Percentiles rank a stretch among this genome's conserved stretches.
phyloP scores from a whole-genome alignment of 2,888 invertebrate species.

The Lamellibrachia columna region DNA sequence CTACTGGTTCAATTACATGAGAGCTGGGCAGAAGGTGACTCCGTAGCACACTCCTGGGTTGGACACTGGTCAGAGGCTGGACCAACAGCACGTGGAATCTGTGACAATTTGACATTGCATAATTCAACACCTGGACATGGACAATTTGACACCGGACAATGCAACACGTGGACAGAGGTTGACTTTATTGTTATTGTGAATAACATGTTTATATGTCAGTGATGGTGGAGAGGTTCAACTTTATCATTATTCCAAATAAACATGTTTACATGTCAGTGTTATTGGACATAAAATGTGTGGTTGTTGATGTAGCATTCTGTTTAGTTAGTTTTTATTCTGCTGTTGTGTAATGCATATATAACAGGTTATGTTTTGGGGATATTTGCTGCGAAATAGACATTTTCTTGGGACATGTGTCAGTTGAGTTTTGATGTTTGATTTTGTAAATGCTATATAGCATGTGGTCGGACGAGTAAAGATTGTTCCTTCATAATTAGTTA shows the following conservation, averaged over 20 bases:
- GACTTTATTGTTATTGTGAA: background rate
- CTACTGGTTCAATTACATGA: conserved; percentile 1
- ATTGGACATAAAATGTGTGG: background rate
- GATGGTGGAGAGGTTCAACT: background rate
- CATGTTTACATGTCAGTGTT: background rate
- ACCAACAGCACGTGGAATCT: background rate
- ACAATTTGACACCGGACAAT: background rate
- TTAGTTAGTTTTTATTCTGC: background rate
- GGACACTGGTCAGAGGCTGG: background rate
- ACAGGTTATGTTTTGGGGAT: background rate
- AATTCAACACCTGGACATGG: background rate
- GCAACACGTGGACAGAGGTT: background rate
- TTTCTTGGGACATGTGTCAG: background rate
- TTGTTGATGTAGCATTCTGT: background rate
- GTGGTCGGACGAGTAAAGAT: too few relatives aligned
- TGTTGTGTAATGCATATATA: background rate
- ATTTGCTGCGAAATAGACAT: background rate
- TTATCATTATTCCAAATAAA: too few relatives aligned
- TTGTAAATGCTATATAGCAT: too few relatives aligned
- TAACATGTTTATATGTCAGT: background rate
- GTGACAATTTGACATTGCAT: background rate
- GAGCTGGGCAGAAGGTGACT: background rate
- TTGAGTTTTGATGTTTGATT: background rate
- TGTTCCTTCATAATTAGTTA: too few relatives aligned
- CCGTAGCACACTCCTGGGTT: background rate